Evolutionary conservation across 1,140 invertebrate genomes (phyloP).

Genomic region (Drosophila nebulosa): DNA sequence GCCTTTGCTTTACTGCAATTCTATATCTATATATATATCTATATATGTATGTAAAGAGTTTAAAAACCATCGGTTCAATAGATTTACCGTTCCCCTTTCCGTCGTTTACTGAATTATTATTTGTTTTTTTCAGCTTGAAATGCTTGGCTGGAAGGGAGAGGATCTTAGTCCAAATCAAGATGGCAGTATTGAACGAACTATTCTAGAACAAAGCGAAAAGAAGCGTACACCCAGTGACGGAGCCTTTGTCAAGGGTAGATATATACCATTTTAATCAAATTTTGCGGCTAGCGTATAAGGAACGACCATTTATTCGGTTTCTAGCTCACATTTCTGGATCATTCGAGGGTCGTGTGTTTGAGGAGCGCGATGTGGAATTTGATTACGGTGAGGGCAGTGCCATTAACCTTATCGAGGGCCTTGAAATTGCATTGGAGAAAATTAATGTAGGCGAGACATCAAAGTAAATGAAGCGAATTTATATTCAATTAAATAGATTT

Average conservation of each 20-base stretch:
- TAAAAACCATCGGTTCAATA: too few species aligned
- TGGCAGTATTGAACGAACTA: conserved; percentile 89
- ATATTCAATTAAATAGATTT: not conserved
- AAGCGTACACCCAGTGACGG: conserved; percentile 92
- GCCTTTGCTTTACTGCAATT: too few species aligned
- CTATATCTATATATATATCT: too few species aligned
- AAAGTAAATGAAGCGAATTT: conserved; percentile 28
- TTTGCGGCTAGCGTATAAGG: conserved; percentile 30
- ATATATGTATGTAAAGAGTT: too few species aligned
- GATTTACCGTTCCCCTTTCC: too few species aligned
- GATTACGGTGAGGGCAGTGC: conserved; percentile 92
- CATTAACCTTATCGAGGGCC: conserved; percentile 88
- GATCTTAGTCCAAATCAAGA: conserved; percentile 93
- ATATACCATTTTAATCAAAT: not conserved
- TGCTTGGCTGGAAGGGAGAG: conserved; percentile 92
- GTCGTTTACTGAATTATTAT: too few species aligned
- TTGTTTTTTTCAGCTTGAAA: conserved; percentile 89
- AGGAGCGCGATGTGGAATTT: conserved; percentile 91
- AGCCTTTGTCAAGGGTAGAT: conserved; percentile 87
- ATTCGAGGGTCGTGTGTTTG: conserved; percentile 86
- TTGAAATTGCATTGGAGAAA: conserved; percentile 92
- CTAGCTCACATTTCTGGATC: conserved; percentile 90
- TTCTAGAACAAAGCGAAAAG: conserved; percentile 82
- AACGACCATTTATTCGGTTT: conserved; percentile 33
- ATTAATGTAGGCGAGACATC: conserved; percentile 93